phyloP scores from a whole-genome alignment of 2,113 vertebrate species.

The Myotis lucifugus region DNA sequence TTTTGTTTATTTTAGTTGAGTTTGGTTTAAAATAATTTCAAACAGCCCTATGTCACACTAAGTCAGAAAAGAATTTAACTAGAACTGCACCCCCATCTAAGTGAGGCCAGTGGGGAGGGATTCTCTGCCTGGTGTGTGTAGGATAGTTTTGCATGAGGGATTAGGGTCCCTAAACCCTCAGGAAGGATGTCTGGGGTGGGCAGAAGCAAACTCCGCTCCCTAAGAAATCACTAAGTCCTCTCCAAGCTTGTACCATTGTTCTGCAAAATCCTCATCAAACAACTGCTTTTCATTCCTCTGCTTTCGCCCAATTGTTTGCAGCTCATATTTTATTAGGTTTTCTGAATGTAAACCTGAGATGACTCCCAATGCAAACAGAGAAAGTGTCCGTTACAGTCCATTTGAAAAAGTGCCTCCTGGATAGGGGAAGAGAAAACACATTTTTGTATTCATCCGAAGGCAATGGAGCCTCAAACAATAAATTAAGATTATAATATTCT shows the following conservation, averaged over 20 bases:
- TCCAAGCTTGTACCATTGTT: not conserved
- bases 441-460: conserved; percentile 67
- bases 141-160: not conserved
- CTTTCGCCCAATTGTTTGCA: not conserved
- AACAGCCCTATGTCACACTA: not conserved
- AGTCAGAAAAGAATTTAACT: not conserved
- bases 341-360: conserved; percentile 49
- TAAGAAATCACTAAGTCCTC: not conserved
- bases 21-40: conserved; percentile 5
- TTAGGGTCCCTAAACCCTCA: not conserved
- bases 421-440: conserved; percentile 51
- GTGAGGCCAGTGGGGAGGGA: not conserved
- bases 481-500: conserved; percentile 60
- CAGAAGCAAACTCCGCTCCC: not conserved
- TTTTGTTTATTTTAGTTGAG: not conserved
- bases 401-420: conserved; percentile 59
- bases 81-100: not conserved
- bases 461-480: conserved; percentile 63
- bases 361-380: conserved; percentile 8
- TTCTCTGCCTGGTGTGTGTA: rapidly evolving
- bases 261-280: not conserved
- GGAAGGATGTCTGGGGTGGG: not conserved
- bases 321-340: conserved; percentile 47
- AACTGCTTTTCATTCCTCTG: not conserved
- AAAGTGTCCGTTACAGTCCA: conserved; percentile 27